Base-by-base conservation (phyloP, 1,140 invertebrate species). In the Onthophagus taurus region DNA sequence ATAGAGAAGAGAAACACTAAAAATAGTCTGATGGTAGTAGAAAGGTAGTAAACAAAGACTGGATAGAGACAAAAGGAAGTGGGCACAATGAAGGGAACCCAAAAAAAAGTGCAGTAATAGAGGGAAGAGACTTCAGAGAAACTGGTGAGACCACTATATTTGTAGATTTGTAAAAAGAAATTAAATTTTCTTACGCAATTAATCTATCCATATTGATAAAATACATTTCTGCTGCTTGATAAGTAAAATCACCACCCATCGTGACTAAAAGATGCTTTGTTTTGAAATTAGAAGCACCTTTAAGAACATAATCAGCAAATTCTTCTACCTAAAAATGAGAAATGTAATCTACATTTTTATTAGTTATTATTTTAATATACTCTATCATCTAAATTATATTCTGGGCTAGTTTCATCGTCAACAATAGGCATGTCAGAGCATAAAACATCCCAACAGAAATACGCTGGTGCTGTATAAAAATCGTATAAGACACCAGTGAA, bases 131-230 rank as follows among this genome's bases (percentile, higher is more conserved):
- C n/a, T n/a, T n/a, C n/a, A n/a, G n/a, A n/a, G n/a, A n/a, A n/a
- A n/a, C n/a, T n/a, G n/a, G n/a, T n/a, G n/a, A n/a, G n/a, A n/a
- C n/a, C n/a, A n/a, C n/a, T n/a, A n/a, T n/a, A n/a, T n/a, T n/a
- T n/a, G n/a, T n/a, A n/a, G n/a, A n/a, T n/a, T n/a, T n/a, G n/a
- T n/a, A n/a, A n/a, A n/a, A n/a, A n/a, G n/a, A n/a, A n/a, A 11
- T 5, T 14, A 17, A n/a, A 2, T 30, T 23, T 41, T 26, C 38
- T 29, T 17, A 41, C 38, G 11, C 21, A 16, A 89, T 86, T 2
- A 89, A 63, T 64, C 78, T 80, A 60, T 87, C 82, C 53, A 85
- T 64, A 49, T 81, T 83, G 51, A 70, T 76, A 57, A 74, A 85
- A 72, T 77, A 71, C 54, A 64, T 70, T 47, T 65, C 78, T 59